Evolutionary conservation across 92 coral and sea anemone genomes (phyloP).

Genomic region (Diadumene lineata): DNA sequence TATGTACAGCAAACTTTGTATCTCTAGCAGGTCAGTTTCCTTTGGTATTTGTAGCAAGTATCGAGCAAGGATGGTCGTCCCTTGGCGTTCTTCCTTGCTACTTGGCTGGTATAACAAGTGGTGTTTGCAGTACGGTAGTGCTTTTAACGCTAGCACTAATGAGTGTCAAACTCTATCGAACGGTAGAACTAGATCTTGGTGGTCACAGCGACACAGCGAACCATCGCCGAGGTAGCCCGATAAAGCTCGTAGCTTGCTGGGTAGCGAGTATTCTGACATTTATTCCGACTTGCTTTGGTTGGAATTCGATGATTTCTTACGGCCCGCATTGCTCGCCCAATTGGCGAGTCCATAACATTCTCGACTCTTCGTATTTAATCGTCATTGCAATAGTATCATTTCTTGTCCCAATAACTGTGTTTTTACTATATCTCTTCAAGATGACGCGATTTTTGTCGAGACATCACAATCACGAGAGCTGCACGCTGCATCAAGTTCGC

Average conservation of each 20-base stretch:
- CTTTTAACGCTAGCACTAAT: slow-evolving; percentile 55
- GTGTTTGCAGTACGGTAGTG: slow-evolving; percentile 54
- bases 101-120: slow-evolving; percentile 53
- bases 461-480: slow-evolving; percentile 7
- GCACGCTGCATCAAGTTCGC: slow-evolving; percentile 26
- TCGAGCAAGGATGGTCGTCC: slow-evolving; percentile 29
- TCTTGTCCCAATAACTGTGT: slow-evolving; percentile 55
- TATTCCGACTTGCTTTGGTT: slow-evolving; percentile 64
- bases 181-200: slow-evolving; percentile 12
- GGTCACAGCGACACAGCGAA: background rate
- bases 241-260: slow-evolving; percentile 51
- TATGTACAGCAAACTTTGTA: slow-evolving; percentile 59
- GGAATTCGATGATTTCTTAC: slow-evolving; percentile 61
- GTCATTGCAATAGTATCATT: slow-evolving; percentile 47
- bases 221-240: background rate
- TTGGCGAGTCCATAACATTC: slow-evolving; percentile 46
- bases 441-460: slow-evolving; percentile 16
- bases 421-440: slow-evolving; percentile 47
- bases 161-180: slow-evolving; percentile 53
- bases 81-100: slow-evolving; percentile 41
- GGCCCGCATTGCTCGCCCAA: slow-evolving; percentile 62
- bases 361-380: slow-evolving; percentile 45
- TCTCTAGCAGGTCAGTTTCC: slow-evolving; percentile 55
- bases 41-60: slow-evolving; percentile 49
- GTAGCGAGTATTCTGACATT: slow-evolving; percentile 26